These are phyloP conservation scores for Pterocles burchelli DNA, from an alignment of 2,113 vertebrate genomes.

Conservation along the genomic window DNA sequence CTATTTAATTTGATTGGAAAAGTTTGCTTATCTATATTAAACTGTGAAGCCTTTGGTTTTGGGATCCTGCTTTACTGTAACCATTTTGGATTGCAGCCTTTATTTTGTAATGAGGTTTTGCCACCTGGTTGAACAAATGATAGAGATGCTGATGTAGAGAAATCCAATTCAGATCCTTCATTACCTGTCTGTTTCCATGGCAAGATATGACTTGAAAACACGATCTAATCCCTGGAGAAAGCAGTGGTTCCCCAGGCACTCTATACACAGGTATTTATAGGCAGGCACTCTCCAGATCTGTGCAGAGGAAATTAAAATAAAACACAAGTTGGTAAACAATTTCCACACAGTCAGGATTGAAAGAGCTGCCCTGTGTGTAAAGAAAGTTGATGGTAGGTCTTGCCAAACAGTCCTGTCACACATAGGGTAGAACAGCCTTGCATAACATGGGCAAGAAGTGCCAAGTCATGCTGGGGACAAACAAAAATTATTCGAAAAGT, in stretches of 20 bases:
- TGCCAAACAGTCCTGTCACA: neutral
- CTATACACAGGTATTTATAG: neutral
- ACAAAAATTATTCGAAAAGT: neutral
- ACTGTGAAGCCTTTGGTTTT: neutral
- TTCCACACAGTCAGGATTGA: neutral
- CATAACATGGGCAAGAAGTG: neutral
- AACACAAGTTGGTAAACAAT: neutral
- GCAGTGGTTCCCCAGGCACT: neutral
- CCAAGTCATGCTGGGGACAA: neutral
- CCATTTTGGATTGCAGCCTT: neutral
- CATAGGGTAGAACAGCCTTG: neutral
- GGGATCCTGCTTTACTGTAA: neutral
- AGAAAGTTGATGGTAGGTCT: neutral
- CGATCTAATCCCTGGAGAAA: neutral
- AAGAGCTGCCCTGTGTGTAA: neutral
- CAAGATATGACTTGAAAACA: neutral
- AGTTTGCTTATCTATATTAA: neutral
- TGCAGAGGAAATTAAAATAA: constrained; percentile 16
- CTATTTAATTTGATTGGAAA: neutral
- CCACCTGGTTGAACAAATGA: neutral
- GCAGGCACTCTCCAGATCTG: neutral
- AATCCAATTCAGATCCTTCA: neutral
- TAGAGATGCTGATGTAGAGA: neutral
- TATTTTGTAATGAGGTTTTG: neutral
- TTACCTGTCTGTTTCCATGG: neutral